Base-by-base conservation (phyloP, 2,888 invertebrate species). In the Drosophila affinis region DNA sequence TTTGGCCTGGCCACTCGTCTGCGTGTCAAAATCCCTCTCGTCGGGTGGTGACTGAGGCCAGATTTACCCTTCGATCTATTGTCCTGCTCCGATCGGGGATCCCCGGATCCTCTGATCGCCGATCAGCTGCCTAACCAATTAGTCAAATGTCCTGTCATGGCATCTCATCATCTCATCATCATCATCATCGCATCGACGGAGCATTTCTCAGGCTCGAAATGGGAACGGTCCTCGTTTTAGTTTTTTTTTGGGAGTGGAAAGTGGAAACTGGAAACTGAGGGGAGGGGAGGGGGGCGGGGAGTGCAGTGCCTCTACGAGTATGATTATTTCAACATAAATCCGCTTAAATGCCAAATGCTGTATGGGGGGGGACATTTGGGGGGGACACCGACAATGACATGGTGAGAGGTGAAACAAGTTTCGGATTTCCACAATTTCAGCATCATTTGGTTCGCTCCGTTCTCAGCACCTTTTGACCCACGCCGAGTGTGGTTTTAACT, bases 381-480 rank as follows among this genome's bases (percentile, higher is more conserved):
- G 32, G 32, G 32, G 34, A 34, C 34, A 34, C 12, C 12, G 5
- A 34, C 12, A 2, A 5, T 5, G n/a, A 46, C 21, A 18, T n/a
- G 29, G 48, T 56, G 46, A 32, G 39, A 54, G 74, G 71, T 54
- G 70, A 75, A 83, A 83, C 83, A 70, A 72, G 83, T 83, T 84
- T 64, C 59, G 61, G 62, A 55, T 59, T 77, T 72, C 59, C 54
- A 72, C 61, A 71, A 65, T 78, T 79, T 74, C 69, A 64, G 69
- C 70, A 75, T 76, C 77, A 76, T 75, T 64, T 56, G 71, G 29
- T 32, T 58, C 34, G 61, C 85, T 81, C 73, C 89, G 84, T 84
- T 84, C 84, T 84, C 84, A 84, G 88, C 84, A 84, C 84, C 84
- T 84, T 88, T 88, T 88, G 84, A 84, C 84, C 84, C 75, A 44